Base-by-base conservation (phyloP, 2,888 invertebrate genomes). In the Athetis lepigone region DNA sequence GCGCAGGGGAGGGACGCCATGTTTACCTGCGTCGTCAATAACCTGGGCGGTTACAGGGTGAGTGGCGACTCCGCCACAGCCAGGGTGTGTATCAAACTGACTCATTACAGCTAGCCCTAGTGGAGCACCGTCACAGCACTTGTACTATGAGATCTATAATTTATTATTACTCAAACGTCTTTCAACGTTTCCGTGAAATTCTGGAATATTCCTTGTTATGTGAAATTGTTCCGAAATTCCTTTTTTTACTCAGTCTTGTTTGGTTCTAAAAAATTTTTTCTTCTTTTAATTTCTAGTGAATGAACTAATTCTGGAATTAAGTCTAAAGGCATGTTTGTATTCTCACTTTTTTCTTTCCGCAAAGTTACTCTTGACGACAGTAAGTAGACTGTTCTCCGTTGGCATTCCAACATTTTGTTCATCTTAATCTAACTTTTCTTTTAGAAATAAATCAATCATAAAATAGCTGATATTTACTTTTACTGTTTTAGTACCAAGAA, bases 41-140 rank as follows among this genome's bases (percentile, higher is more conserved):
- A 98, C 96, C 96, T 98, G 90, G 97, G 97, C 86, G 96, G 96
- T 95, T 96, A 97, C 96, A 97, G 97, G 97, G 98, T 98, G 98
- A 98, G 98, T 98, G 97, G 97, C 96, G 97, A 97, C 95, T 96
- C 96, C 96, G 96, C 97, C 95, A 96, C 96, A 91, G 97, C 97
- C 96, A 97, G 97, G 97, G 97, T 97, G 97, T 97, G 97, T 97
- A 97, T 97, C 96, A 88, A 91, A 90, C 90, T 83, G 85, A 92
- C 89, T 90, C 89, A 84, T 85, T 92, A 92, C 94, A 93, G 91
- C 90, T 93, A 91, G 85, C 85, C 86, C 85, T 93, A 94, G 94
- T 90, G 91, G 91, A 92, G 94, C 94, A 94, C 93, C 83, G 84
- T 89, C 89, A 90, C 86, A 86, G 91, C 92, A 93, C 92, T 87